These are phyloP conservation scores for Molossus alvarezi DNA, from an alignment of 2,797 vertebrate species.

Conservation along the genomic window DNA sequence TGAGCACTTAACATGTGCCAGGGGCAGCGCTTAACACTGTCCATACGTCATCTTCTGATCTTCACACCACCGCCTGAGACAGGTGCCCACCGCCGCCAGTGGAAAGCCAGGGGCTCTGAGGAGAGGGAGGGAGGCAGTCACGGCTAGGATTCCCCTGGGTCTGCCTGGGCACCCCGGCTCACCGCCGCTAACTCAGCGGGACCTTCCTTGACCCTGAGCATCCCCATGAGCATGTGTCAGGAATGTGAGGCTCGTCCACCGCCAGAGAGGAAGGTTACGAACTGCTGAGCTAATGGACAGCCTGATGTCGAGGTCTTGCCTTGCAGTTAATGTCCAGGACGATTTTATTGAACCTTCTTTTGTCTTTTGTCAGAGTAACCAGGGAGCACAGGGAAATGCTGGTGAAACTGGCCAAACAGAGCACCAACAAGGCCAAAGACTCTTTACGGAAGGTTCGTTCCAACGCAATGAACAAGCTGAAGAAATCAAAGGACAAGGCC, in stretches of 20 bases:
- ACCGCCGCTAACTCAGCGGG: not conserved
- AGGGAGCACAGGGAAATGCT: constrained; percentile 97
- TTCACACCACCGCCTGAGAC: not conserved
- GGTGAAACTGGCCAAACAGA: constrained; percentile 95
- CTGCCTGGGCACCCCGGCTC: not conserved
- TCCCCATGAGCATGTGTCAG: not conserved
- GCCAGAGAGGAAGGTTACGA: not conserved
- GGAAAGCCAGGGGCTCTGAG: not conserved
- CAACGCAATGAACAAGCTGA: constrained; percentile 92
- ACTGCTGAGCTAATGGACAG: not conserved
- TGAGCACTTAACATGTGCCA: constrained; percentile 6
- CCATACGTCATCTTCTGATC: not conserved
- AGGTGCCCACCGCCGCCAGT: not conserved
- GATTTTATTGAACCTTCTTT: constrained; percentile 17
- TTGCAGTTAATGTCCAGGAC: not conserved
- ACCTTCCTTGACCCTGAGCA: not conserved
- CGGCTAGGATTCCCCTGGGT: not conserved
- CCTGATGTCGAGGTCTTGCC: not conserved
- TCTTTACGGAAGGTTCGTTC: constrained; percentile 94
- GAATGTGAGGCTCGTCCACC: not conserved
- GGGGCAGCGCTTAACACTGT: not conserved
- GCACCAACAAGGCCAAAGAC: constrained; percentile 98
- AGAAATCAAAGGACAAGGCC: constrained; percentile 93
- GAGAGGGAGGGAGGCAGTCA: not conserved
- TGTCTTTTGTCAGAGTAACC: constrained; percentile 92